A percentile compares a stretch with the other conserved stretches of the same genome.
phyloP scores from a whole-genome alignment of 1,140 invertebrate species.

The Eufriesea mexicana region DNA sequence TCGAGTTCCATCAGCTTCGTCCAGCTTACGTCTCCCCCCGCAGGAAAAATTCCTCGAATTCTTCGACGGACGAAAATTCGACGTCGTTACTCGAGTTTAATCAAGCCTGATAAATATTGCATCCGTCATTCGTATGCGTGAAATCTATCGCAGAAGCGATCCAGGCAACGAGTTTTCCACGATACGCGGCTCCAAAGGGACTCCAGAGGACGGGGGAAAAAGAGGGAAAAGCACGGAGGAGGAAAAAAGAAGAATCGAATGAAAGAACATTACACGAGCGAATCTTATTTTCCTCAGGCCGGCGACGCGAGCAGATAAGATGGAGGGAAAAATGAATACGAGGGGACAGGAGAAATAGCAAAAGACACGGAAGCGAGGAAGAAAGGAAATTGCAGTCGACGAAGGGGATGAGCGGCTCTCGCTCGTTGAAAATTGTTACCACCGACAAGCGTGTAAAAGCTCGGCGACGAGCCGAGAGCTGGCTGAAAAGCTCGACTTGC shows the following conservation, averaged over 20 bases:
- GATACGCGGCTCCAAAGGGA: no score
- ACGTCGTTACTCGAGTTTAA: neutral
- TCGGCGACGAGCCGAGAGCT: neutral
- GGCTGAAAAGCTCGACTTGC: neutral
- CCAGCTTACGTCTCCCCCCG: no score
- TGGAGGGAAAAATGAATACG: neutral
- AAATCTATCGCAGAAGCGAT: neutral
- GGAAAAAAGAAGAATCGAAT: neutral
- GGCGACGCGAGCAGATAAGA: neutral
- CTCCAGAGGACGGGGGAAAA: no score
- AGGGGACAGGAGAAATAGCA: neutral
- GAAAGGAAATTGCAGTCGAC: neutral
- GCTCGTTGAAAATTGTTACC: slow-evolving; percentile 26
- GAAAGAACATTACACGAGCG: neutral
- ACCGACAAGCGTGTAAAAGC: slow-evolving; percentile 12
- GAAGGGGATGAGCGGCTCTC: neutral
- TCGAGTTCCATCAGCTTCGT: no score
- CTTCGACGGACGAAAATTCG: neutral
- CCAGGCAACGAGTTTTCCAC: neutral
- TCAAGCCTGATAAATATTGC: neutral
- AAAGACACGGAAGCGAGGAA: neutral
- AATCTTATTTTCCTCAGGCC: slow-evolving; percentile 1
- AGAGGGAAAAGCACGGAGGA: no score
- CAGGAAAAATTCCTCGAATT: no score
- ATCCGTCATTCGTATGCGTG: neutral